These are phyloP conservation scores for Hirtodrosophila duncani DNA, from an alignment of 2,888 invertebrate genomes.

Conservation along the genomic window DNA sequence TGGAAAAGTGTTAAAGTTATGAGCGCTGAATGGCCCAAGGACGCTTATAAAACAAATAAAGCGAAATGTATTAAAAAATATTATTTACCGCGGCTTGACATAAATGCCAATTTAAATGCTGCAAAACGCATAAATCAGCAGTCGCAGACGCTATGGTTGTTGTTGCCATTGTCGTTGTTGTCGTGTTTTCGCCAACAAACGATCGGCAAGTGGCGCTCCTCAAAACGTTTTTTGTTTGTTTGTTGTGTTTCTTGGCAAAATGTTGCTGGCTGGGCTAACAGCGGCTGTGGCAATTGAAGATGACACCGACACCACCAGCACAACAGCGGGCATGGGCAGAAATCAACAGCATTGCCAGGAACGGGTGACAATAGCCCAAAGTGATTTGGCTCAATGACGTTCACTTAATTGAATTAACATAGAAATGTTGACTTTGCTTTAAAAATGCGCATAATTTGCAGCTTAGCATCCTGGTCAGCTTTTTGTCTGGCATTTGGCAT, in stretches of 20 bases:
- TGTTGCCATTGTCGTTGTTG: too few relatives aligned
- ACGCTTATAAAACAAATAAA: conserved; percentile 68
- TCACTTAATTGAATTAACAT: conserved; percentile 67
- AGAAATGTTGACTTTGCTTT: conserved; percentile 48
- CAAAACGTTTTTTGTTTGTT: conserved; percentile 35
- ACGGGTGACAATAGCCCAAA: conserved; percentile 41
- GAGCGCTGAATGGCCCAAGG: conserved; percentile 58
- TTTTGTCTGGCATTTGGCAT: conserved; percentile 47
- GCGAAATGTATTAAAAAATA: conserved; percentile 70
- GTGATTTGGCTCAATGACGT: too few relatives aligned
- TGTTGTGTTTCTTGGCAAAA: conserved; percentile 23
- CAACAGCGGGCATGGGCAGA: conserved; percentile 32
- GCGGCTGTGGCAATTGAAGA: conserved; percentile 53
- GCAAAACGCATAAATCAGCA: conserved; percentile 73
- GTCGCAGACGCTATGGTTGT: too few relatives aligned
- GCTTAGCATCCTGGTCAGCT: conserved; percentile 52
- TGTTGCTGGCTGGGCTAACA: conserved; percentile 24
- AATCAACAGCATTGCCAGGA: conserved; percentile 21
- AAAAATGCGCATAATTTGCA: conserved; percentile 52
- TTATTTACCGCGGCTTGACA: conserved; percentile 66
- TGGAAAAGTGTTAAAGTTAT: conserved; percentile 68
- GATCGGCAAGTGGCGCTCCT: conserved; percentile 72
- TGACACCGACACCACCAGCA: conserved; percentile 46
- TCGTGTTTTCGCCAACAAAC: conserved; percentile 60
- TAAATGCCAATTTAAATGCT: conserved; percentile 75